Evolutionary conservation across 2,888 invertebrate genomes (phyloP).

Genomic region (Horisme vitalbata): DNA sequence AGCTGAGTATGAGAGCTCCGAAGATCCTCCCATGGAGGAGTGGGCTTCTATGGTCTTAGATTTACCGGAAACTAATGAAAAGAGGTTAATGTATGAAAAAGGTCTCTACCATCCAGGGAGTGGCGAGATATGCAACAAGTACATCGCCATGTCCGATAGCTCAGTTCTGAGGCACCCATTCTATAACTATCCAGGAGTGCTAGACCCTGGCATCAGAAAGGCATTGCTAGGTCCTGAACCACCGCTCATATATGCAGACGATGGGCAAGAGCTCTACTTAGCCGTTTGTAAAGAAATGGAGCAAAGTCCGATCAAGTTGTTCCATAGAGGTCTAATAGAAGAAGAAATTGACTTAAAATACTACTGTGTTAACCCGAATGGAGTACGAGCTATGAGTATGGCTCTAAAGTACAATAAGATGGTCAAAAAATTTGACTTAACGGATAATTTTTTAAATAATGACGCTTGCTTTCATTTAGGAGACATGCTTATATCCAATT

Average conservation of each 20-base stretch:
- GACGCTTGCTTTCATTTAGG: slow-evolving; percentile 67
- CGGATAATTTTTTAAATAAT: slow-evolving; percentile 57
- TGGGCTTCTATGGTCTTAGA: slow-evolving; percentile 59
- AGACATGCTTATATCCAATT: slow-evolving; percentile 54
- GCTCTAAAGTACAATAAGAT: slow-evolving; percentile 54
- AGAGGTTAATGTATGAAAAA: slow-evolving; percentile 40
- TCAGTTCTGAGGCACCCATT: slow-evolving; percentile 58
- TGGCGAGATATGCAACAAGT: slow-evolving; percentile 60
- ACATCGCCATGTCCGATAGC: slow-evolving; percentile 57
- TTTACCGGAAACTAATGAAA: slow-evolving; percentile 41
- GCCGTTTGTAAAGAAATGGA: slow-evolving; percentile 58
- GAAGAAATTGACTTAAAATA: slow-evolving; percentile 57
- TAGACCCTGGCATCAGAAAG: slow-evolving; percentile 60
- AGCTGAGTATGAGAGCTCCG: slow-evolving; percentile 46
- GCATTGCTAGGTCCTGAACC: slow-evolving; percentile 51
- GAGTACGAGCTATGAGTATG: slow-evolving; percentile 58
- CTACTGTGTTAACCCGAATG: slow-evolving; percentile 59
- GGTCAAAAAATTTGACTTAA: slow-evolving; percentile 54
- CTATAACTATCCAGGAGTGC: slow-evolving; percentile 59
- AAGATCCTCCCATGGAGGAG: slow-evolving; percentile 58
- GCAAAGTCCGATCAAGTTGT: slow-evolving; percentile 50
- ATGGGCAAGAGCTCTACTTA: slow-evolving; percentile 64
- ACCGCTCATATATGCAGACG: slow-evolving; percentile 47
- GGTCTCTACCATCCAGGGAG: slow-evolving; percentile 57
- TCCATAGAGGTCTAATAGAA: slow-evolving; percentile 49